A percentile compares a stretch with the other conserved stretches of the same genome.
phyloP scores from a whole-genome alignment of 2,888 invertebrate species.

The Zhuqinia jingwanae region DNA sequence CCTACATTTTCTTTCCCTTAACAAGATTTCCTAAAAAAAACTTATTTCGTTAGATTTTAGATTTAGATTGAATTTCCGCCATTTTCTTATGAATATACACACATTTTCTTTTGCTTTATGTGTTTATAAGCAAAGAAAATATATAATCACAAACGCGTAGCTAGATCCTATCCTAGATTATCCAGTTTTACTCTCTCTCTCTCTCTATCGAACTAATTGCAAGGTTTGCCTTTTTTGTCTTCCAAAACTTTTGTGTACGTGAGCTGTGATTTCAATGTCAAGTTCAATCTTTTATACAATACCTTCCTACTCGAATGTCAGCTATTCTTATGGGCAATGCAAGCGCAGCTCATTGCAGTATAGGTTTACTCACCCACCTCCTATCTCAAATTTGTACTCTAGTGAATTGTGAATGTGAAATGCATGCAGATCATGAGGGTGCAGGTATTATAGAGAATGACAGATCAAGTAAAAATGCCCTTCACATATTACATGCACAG shows the following conservation, averaged over 20 bases:
- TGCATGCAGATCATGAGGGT: background rate
- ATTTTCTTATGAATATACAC: background rate
- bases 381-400: too few species aligned
- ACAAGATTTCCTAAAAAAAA: conserved; percentile 51
- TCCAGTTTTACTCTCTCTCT: background rate
- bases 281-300: conserved; percentile 45
- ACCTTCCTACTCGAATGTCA: too few species aligned
- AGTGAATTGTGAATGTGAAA: background rate
- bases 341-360: too few species aligned
- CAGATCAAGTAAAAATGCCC: too few species aligned
- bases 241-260: conserved; percentile 36
- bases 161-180: conserved; percentile 17
- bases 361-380: too few species aligned
- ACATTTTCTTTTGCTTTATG: background rate
- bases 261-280: conserved; percentile 64
- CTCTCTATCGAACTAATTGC: conserved; percentile 20
- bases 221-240: conserved; percentile 46
- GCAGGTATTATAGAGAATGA: background rate
- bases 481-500: too few species aligned
- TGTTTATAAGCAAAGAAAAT: background rate
- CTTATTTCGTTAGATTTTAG: conserved; percentile 32
- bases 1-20: conserved; percentile 33
- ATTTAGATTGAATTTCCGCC: conserved; percentile 30
- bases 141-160: too few species aligned
- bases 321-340: too few species aligned